Conservation (phyloP, 2,888 invertebrate genomes). For the Piscicola geometra region DNA sequence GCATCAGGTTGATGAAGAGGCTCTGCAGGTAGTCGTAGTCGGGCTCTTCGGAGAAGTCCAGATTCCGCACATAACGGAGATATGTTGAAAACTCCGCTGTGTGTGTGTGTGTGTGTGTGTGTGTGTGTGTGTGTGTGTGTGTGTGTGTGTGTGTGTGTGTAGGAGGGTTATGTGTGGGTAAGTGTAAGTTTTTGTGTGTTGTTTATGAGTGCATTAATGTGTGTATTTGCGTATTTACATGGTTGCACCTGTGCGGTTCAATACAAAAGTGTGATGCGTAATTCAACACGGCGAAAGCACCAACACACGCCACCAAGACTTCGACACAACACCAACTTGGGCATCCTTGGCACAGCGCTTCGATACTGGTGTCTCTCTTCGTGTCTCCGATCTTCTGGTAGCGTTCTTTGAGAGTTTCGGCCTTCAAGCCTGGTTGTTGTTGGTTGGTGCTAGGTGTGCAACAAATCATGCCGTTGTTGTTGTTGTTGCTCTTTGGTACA, state of each 20-base stretch:
- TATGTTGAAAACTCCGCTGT: slow-evolving; percentile 96
- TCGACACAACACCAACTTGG: slow-evolving; percentile 62
- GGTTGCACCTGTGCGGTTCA: too few species aligned
- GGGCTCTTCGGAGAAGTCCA: slow-evolving; percentile 99
- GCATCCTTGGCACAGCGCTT: slow-evolving; percentile 71
- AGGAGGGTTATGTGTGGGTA: too few species aligned
- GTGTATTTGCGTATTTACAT: too few species aligned
- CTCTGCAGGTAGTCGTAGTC: slow-evolving; percentile 97
- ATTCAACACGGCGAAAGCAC: too few species aligned
- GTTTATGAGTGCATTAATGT: too few species aligned
- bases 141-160: too few species aligned
- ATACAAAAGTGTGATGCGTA: too few species aligned
- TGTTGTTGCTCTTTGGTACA: not conserved
- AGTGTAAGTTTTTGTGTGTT: too few species aligned
- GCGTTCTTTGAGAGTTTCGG: slow-evolving; percentile 94
- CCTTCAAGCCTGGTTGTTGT: slow-evolving; percentile 71
- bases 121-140: too few species aligned
- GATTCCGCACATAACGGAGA: slow-evolving; percentile 86
- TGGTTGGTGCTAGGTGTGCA: not conserved
- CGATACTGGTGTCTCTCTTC: slow-evolving; percentile 96
- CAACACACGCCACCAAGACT: too few species aligned
- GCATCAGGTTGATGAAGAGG: slow-evolving; percentile 69
- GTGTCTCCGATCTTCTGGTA: slow-evolving; percentile 99
- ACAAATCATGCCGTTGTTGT: not conserved
- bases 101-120: slow-evolving; percentile 47